These are phyloP conservation scores for Clepsis dumicolana DNA, from an alignment of 2,888 invertebrate genomes.

Conservation along the genomic window DNA sequence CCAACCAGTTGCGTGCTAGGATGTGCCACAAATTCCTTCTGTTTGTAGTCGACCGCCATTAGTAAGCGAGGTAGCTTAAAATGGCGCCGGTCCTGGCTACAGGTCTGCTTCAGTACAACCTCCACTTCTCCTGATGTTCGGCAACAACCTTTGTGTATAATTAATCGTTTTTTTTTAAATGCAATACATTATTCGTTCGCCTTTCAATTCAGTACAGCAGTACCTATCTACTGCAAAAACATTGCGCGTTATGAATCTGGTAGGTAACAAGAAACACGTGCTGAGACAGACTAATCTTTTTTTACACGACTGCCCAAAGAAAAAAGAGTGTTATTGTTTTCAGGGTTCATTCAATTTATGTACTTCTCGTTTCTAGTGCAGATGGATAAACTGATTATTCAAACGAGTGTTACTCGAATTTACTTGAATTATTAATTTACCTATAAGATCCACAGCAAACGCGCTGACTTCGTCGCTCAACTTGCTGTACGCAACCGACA, in stretches of 20 bases:
- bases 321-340: too few relatives aligned
- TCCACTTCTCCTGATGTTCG: constrained; percentile 90
- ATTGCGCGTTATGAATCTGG: neutral
- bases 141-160: constrained; percentile 82
- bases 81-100: constrained; percentile 69
- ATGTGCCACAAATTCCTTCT: constrained; percentile 91
- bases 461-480: constrained; percentile 84
- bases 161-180: neutral
- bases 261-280: neutral
- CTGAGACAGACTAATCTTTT: neutral
- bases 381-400: too few relatives aligned
- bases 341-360: too few relatives aligned
- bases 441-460: constrained; percentile 86
- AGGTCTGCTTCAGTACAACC: constrained; percentile 86
- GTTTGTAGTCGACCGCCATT: constrained; percentile 89
- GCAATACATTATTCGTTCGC: neutral
- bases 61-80: constrained; percentile 88
- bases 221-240: too few relatives aligned
- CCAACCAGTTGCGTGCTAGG: constrained; percentile 90
- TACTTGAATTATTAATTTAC: constrained; percentile 47
- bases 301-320: too few relatives aligned
- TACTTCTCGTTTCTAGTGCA: too few relatives aligned
- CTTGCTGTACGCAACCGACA: constrained; percentile 87
- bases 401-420: too few relatives aligned
- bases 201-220: too few relatives aligned